Conservation (phyloP, 2,113 vertebrate species). For the Lathamus discolor region DNA sequence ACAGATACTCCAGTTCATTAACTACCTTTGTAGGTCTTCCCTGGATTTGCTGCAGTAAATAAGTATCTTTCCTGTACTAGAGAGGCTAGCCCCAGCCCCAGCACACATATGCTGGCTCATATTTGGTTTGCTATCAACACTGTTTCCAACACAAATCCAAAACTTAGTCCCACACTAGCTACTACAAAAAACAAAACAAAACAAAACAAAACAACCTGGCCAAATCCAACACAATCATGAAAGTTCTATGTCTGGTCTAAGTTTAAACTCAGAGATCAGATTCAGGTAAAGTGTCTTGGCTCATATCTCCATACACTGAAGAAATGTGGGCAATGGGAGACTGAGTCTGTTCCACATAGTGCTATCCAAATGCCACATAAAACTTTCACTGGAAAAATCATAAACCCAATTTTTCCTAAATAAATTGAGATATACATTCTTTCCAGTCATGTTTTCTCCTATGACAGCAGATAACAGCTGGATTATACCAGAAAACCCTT, state of each 20-base stretch:
- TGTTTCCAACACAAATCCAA: background rate
- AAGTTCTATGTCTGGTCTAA: background rate
- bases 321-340: background rate
- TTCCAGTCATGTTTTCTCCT: background rate
- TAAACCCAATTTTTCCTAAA: background rate
- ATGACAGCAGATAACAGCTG: background rate
- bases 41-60: background rate
- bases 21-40: accelerated
- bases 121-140: background rate
- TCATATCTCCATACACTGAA: background rate
- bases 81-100: background rate
- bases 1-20: background rate
- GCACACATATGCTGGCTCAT: background rate
- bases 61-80: background rate
- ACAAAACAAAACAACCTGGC: background rate
- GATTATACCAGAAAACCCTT: background rate
- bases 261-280: background rate
- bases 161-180: background rate
- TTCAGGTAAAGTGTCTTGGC: background rate
- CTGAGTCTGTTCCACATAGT: background rate
- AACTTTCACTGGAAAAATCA: constrained; percentile 9
- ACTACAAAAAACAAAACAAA: background rate
- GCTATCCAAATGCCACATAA: background rate
- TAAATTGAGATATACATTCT: background rate
- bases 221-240: background rate